Conservation (phyloP, 2,797 vertebrate species). For the Pseudotriccus pelzelni region DNA sequence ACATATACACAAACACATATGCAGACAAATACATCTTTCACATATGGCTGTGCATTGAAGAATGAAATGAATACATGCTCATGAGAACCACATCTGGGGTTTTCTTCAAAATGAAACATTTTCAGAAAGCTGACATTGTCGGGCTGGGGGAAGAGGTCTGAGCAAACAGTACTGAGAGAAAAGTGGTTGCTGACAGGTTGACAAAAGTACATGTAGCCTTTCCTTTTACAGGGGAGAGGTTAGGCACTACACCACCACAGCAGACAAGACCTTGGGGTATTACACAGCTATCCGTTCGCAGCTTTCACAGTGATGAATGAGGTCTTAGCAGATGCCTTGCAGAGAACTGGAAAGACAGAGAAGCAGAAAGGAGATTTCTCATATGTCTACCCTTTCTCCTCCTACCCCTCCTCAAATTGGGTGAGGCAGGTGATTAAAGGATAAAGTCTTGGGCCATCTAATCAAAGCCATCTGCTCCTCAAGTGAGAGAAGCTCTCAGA, state of each 20-base stretch:
- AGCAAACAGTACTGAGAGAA: slow-evolving; percentile 63
- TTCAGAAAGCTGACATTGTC: slow-evolving; percentile 55
- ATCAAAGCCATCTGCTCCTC: slow-evolving; percentile 70
- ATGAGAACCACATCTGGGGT: background rate
- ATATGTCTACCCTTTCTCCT: slow-evolving; percentile 42
- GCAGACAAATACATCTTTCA: background rate
- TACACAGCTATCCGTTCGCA: slow-evolving; percentile 62
- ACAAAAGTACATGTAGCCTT: slow-evolving; percentile 73
- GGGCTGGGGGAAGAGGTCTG: slow-evolving; percentile 7
- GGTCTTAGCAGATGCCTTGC: slow-evolving; percentile 75
- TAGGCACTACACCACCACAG: slow-evolving; percentile 23
- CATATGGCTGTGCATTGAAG: background rate
- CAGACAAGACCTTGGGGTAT: slow-evolving; percentile 69
- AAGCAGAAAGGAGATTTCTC: slow-evolving; percentile 56
- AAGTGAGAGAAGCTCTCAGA: slow-evolving; percentile 45
- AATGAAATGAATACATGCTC: background rate
- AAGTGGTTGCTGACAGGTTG: slow-evolving; percentile 77
- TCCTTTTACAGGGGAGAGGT: slow-evolving; percentile 55
- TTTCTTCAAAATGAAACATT: slow-evolving; percentile 65
- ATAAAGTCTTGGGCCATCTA: slow-evolving; percentile 44
- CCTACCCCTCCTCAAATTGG: background rate
- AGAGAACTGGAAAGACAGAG: slow-evolving; percentile 58
- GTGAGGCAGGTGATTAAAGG: slow-evolving; percentile 64
- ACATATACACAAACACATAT: background rate
- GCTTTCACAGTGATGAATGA: slow-evolving; percentile 77